Conservation (phyloP, 2,888 invertebrate species). For the Sminthurides aquaticus region DNA sequence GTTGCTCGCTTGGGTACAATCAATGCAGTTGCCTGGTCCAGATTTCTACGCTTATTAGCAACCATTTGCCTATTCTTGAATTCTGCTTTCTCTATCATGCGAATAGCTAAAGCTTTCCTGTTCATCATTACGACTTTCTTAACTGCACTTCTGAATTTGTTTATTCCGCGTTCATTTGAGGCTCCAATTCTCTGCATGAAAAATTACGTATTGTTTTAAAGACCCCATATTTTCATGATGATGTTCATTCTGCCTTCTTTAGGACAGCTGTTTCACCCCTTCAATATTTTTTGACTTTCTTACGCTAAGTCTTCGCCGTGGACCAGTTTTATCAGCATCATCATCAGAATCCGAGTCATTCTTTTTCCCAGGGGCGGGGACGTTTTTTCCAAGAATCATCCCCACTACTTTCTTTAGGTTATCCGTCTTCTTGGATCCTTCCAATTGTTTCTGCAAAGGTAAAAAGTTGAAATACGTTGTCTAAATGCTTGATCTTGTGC, state of each 20-base stretch:
- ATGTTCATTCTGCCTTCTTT: too few species aligned
- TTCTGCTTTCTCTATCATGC: neutral
- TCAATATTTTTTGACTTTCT: too few species aligned
- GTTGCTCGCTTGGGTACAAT: neutral
- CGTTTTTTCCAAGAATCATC: neutral
- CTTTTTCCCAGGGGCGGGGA: neutral
- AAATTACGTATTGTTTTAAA: too few species aligned
- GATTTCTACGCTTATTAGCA: neutral
- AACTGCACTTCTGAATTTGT: neutral
- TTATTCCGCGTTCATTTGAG: neutral
- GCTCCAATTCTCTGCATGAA: too few species aligned
- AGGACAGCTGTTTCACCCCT: too few species aligned
- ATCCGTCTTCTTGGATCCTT: neutral
- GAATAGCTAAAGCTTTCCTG: neutral
- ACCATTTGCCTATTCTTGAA: neutral
- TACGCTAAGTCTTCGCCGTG: too few species aligned
- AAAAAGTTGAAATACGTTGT: too few species aligned
- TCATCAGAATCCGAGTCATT: neutral
- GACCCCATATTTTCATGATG: too few species aligned
- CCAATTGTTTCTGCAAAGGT: neutral
- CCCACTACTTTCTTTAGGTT: slow-evolving; percentile 4
- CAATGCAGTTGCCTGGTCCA: neutral
- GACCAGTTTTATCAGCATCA: neutral
- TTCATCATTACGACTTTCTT: slow-evolving; percentile 12
- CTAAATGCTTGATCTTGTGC: too few species aligned